A percentile compares a stretch with the other conserved stretches of the same genome.
phyloP scores from a whole-genome alignment of 2,797 vertebrate genomes.

The Sebastes minor region DNA sequence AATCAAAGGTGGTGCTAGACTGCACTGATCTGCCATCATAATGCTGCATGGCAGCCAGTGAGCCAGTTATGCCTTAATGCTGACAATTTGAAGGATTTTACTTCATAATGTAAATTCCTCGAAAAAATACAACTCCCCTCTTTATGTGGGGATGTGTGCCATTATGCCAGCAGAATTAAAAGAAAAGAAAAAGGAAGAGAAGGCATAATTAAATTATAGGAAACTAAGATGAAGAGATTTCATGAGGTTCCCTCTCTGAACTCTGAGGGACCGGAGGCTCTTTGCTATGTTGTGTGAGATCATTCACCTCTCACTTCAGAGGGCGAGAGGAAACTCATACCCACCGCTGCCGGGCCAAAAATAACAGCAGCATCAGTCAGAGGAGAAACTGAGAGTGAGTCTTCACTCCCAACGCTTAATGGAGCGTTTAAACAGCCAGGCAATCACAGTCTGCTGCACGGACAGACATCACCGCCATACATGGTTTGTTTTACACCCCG shows the following conservation, averaged over 20 bases:
- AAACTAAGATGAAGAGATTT: conserved; percentile 20
- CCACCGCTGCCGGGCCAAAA: conserved; percentile 59
- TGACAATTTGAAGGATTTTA: conserved; percentile 43
- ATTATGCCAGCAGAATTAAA: conserved; percentile 21
- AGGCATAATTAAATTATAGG: conserved; percentile 34
- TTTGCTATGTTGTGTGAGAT: conserved; percentile 49
- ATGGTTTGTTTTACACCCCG: not conserved
- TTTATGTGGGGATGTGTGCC: not conserved
- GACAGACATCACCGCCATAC: conserved; percentile 36
- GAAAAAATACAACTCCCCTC: conserved; percentile 12
- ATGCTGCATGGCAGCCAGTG: not conserved
- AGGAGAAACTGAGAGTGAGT: conserved; percentile 43
- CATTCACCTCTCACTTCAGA: conserved; percentile 52
- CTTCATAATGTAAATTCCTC: conserved; percentile 49
- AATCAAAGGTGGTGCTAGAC: conserved; percentile 8
- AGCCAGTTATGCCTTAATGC: conserved; percentile 33
- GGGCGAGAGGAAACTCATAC: conserved; percentile 53
- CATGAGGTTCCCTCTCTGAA: conserved; percentile 22
- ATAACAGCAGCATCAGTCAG: conserved; percentile 66
- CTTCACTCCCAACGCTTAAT: conserved; percentile 46
- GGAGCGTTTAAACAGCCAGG: conserved; percentile 68
- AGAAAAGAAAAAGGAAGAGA: not conserved
- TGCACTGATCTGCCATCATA: conserved; percentile 1
- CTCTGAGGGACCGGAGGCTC: conserved; percentile 36
- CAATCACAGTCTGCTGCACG: conserved; percentile 52